A percentile compares a stretch with the other conserved stretches of the same genome.
phyloP scores from a whole-genome alignment of 2,113 vertebrate genomes.

The Xiphophorus maculatus region DNA sequence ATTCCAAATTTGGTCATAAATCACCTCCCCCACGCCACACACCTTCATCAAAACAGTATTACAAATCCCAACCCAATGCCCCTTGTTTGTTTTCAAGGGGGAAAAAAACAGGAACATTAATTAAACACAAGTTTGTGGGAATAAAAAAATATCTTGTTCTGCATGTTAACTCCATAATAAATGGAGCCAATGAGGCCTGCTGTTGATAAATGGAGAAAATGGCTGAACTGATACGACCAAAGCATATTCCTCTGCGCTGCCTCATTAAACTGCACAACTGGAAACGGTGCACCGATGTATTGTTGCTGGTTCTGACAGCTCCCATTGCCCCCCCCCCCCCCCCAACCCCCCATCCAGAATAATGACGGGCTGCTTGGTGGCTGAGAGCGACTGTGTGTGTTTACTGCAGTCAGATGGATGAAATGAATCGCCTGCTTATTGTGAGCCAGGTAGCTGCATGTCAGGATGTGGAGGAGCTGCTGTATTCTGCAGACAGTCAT shows the following conservation, averaged over 20 bases:
- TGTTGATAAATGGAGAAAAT: slow-evolving; percentile 40
- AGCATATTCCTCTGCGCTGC: slow-evolving; percentile 31
- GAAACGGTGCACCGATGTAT: slow-evolving; percentile 22
- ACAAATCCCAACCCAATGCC: neutral
- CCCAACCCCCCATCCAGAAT: neutral
- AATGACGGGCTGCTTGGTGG: slow-evolving; percentile 14
- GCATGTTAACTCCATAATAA: slow-evolving; percentile 59
- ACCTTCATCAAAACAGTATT: neutral
- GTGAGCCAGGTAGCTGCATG: slow-evolving; percentile 7
- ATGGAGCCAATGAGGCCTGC: slow-evolving; percentile 53
- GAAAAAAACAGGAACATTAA: neutral
- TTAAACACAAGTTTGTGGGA: neutral
- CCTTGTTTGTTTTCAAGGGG: no score
- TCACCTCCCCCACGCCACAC: neutral
- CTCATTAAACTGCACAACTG: slow-evolving; percentile 49
- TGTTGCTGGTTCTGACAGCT: slow-evolving; percentile 41
- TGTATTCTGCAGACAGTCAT: slow-evolving; percentile 60
- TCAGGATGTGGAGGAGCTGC: slow-evolving; percentile 3
- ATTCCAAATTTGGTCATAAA: neutral
- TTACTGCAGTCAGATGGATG: slow-evolving; percentile 30
- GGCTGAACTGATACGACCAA: slow-evolving; percentile 29
- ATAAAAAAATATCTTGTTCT: neutral
- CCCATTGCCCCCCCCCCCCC: neutral
- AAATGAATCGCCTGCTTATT: slow-evolving; percentile 28
- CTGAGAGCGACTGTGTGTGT: slow-evolving; percentile 29